phyloP scores from a whole-genome alignment of 1,140 invertebrate species.

The Heliconius himera region DNA sequence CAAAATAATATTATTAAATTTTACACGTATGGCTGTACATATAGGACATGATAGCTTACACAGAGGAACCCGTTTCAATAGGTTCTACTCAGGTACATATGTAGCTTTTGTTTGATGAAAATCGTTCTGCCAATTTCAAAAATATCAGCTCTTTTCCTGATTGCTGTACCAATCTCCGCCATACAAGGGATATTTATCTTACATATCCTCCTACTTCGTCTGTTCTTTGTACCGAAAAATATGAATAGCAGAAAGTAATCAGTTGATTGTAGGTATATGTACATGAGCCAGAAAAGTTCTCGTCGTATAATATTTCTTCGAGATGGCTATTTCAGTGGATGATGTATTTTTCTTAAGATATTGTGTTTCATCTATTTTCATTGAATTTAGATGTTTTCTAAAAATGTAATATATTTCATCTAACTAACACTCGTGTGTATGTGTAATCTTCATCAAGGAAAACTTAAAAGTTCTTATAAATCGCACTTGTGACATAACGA shows the following conservation, averaged over 20 bases:
- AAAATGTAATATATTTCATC: background rate
- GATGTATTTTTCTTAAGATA: background rate
- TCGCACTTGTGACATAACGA: background rate
- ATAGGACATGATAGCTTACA: background rate
- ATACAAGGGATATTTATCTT: background rate
- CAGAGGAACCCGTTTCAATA: constrained; percentile 1
- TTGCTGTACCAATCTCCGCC: background rate
- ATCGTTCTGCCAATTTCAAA: constrained; percentile 8
- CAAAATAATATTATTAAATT: background rate
- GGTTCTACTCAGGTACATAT: background rate
- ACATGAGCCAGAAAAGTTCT: background rate
- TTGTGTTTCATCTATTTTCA: background rate
- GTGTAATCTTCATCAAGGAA: background rate
- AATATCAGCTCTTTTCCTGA: background rate
- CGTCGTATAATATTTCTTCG: background rate
- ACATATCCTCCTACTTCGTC: background rate
- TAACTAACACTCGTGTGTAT: background rate
- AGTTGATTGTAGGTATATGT: constrained; percentile 23
- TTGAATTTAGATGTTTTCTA: too few relatives aligned
- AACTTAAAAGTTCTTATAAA: background rate
- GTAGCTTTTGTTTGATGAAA: background rate
- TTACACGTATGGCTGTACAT: background rate
- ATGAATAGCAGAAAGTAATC: constrained; percentile 19
- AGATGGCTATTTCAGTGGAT: too few relatives aligned
- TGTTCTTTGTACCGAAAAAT: background rate